Evolutionary conservation across 92 coral and sea anemone species (phyloP).

Genomic region (Phenganax marumi): DNA sequence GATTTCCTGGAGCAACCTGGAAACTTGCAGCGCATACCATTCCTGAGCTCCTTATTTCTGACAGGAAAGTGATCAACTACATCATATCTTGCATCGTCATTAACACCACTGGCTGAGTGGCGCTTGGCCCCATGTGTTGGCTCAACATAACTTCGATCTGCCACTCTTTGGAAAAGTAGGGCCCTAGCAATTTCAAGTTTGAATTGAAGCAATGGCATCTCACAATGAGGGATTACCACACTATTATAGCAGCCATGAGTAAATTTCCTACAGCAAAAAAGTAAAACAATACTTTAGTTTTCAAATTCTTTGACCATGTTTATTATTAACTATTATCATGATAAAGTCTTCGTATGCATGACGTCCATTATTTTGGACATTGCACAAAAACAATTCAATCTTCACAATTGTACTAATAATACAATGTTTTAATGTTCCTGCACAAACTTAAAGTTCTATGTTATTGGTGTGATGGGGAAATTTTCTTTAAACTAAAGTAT

Average conservation of each 20-base stretch:
- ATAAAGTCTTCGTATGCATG: not conserved
- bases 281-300: too few species aligned
- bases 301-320: too few species aligned
- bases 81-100: not conserved
- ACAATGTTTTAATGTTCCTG: too few species aligned
- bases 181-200: not conserved
- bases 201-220: not conserved
- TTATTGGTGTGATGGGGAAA: too few species aligned
- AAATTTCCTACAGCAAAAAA: too few species aligned
- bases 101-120: not conserved
- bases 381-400: not conserved
- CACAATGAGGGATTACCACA: not conserved
- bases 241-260: too few species aligned
- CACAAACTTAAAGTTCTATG: too few species aligned
- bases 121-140: not conserved
- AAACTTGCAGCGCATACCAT: not conserved
- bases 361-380: conserved; percentile 6
- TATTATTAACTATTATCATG: too few species aligned
- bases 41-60: not conserved
- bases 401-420: too few species aligned
- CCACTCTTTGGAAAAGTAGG: not conserved
- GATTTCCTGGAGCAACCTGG: not conserved
- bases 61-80: not conserved
- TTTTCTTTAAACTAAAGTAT: not conserved
- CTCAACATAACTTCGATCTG: not conserved